Evolutionary conservation across 2,888 invertebrate genomes (phyloP).

Genomic region (Yponomeuta plumbellus): DNA sequence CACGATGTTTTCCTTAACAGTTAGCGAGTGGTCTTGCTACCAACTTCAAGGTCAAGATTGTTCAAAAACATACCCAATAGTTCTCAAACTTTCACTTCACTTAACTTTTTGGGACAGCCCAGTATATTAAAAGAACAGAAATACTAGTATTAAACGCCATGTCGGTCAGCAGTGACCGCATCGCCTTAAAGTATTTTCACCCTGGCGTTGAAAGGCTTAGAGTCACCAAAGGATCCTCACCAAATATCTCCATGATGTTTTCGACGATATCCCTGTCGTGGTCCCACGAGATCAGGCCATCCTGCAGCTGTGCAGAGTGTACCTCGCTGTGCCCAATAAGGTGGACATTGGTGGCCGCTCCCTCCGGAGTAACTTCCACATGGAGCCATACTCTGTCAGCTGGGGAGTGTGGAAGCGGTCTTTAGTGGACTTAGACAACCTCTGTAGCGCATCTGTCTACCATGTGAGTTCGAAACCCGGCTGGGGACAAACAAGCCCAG

Average conservation of each 20-base stretch:
- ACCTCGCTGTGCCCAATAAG: slow-evolving; percentile 51
- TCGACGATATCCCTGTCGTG: slow-evolving; percentile 60
- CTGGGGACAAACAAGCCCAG: too few relatives aligned
- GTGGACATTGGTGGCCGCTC: slow-evolving; percentile 53
- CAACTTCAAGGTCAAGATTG: too few relatives aligned
- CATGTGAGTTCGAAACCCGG: too few relatives aligned
- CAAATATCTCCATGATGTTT: slow-evolving; percentile 54
- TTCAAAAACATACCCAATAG: neutral
- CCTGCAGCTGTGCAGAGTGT: slow-evolving; percentile 52
- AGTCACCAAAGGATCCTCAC: too few relatives aligned
- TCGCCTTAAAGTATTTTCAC: too few relatives aligned
- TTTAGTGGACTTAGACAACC: neutral
- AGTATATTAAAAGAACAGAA: neutral
- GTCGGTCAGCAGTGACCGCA: too few relatives aligned
- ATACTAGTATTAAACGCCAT: too few relatives aligned
- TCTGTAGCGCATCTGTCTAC: too few relatives aligned
- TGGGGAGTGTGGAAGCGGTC: slow-evolving; percentile 25
- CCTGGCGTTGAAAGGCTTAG: too few relatives aligned
- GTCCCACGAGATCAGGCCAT: slow-evolving; percentile 54
- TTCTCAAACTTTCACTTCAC: neutral
- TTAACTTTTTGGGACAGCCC: neutral
- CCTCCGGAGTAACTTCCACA: slow-evolving; percentile 54
- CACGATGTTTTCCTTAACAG: too few relatives aligned
- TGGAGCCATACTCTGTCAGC: slow-evolving; percentile 62
- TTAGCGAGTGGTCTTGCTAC: too few relatives aligned